Percentiles rank a stretch among this genome's conserved stretches.
Evolutionary conservation across 2,797 vertebrate species (phyloP).

Genomic region (Xerus rutilus): DNA sequence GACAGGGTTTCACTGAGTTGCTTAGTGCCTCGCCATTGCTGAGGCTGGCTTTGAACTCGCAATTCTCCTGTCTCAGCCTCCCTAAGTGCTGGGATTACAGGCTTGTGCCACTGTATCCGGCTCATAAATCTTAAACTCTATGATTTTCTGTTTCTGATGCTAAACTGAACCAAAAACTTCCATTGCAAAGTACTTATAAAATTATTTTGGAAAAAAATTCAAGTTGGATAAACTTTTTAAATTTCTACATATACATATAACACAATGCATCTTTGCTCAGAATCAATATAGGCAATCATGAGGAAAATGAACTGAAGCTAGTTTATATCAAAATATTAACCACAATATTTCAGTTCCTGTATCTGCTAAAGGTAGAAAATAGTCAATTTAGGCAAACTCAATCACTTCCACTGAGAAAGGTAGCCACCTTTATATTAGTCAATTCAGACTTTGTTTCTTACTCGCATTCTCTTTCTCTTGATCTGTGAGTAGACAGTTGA

Average conservation of each 20-base stretch:
- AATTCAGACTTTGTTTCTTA: constrained; percentile 2
- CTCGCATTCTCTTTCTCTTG: neutral
- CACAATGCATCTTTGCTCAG: neutral
- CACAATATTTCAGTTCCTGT: neutral
- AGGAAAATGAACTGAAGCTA: neutral
- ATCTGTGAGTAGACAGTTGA: neutral
- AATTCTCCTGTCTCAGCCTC: too few relatives aligned
- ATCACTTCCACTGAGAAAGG: neutral
- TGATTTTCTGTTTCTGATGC: neutral
- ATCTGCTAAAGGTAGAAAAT: neutral
- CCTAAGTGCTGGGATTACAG: too few relatives aligned
- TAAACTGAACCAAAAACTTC: neutral
- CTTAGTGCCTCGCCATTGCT: too few relatives aligned
- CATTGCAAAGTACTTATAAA: neutral
- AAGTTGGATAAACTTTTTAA: neutral
- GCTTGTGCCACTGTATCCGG: too few relatives aligned
- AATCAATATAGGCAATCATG: neutral
- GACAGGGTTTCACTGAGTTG: too few relatives aligned
- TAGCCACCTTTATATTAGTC: neutral
- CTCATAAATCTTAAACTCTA: neutral
- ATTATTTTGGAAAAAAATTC: constrained; percentile 23
- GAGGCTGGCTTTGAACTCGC: too few relatives aligned
- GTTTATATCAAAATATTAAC: neutral
- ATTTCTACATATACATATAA: neutral
- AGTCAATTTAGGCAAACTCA: neutral